phyloP scores from a whole-genome alignment of 2,797 vertebrate genomes.

The Anguilla pacifica region DNA sequence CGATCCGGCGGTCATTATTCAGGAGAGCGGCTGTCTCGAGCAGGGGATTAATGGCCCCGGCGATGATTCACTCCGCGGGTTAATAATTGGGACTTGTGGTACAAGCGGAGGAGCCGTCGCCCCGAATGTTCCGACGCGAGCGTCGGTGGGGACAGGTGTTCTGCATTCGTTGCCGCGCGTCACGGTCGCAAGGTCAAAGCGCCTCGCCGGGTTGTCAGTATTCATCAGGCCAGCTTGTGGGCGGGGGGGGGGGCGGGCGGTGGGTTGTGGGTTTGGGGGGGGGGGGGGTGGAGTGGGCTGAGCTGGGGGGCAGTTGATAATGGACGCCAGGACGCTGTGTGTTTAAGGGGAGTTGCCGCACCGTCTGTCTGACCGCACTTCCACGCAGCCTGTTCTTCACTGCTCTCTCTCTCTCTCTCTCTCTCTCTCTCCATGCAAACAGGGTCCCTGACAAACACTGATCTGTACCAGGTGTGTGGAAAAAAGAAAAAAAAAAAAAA shows the following conservation, averaged over 20 bases:
- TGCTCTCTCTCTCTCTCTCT: too few relatives aligned
- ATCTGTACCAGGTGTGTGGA: background rate
- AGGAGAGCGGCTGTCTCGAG: background rate
- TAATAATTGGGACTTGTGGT: constrained; percentile 17
- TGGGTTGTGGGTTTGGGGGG: background rate
- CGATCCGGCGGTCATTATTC: background rate
- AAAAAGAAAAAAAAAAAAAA: background rate
- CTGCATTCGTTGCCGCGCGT: background rate
- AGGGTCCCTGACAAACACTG: background rate
- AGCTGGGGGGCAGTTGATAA: background rate
- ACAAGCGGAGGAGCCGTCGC: background rate
- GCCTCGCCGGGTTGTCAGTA: background rate
- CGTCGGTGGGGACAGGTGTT: background rate
- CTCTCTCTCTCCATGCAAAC: background rate
- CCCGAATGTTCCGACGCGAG: background rate
- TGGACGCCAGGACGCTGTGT: background rate
- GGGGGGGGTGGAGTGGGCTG: background rate
- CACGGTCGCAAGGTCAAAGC: background rate
- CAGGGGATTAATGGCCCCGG: background rate
- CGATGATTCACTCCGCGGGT: constrained; percentile 7
- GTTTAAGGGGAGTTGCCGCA: background rate
- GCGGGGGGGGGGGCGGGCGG: background rate
- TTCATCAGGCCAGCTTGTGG: background rate
- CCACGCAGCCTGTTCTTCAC: background rate
- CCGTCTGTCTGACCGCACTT: background rate